Percentiles rank a stretch among this genome's conserved stretches.
Evolutionary conservation across 2,888 invertebrate species (phyloP).

Genomic region (Ectropis crepuscularia): DNA sequence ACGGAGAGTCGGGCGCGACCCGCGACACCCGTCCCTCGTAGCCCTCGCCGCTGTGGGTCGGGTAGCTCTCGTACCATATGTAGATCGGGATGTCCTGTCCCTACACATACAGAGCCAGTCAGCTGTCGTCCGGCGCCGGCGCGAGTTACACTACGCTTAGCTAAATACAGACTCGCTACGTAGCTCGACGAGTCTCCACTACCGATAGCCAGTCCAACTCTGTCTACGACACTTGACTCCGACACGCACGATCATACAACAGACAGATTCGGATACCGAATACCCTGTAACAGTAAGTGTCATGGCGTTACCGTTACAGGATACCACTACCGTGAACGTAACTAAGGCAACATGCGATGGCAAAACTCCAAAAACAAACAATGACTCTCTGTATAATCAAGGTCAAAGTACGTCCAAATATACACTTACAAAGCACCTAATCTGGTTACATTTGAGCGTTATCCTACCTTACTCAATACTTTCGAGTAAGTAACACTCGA

Average conservation of each 20-base stretch:
- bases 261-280: conserved; percentile 42
- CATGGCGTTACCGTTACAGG: conserved; percentile 43
- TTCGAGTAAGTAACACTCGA: conserved; percentile 23
- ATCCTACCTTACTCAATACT: conserved; percentile 26
- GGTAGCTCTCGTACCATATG: conserved; percentile 99
- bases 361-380: conserved; percentile 36
- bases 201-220: conserved; percentile 53
- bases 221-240: conserved; percentile 56
- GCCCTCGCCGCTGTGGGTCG: conserved; percentile 97
- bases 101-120: conserved; percentile 81
- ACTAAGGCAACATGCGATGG: conserved; percentile 42
- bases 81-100: conserved; percentile 98
- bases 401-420: conserved; percentile 21
- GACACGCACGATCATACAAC: conserved; percentile 43
- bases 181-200: conserved; percentile 47
- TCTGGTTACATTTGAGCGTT: conserved; percentile 15
- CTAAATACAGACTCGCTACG: conserved; percentile 49
- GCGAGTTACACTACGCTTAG: conserved; percentile 51
- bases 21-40: conserved; percentile 96
- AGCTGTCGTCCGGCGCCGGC: conserved; percentile 51
- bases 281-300: conserved; percentile 45
- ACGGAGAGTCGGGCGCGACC: conserved; percentile 94
- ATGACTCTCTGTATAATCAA: conserved; percentile 31
- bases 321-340: conserved; percentile 39
- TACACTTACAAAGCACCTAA: conserved; percentile 38